A percentile compares a stretch with the other conserved stretches of the same genome.
These are phyloP conservation scores for Laupala kohalensis DNA, from an alignment of 1,140 invertebrate species.

Conservation along the genomic window DNA sequence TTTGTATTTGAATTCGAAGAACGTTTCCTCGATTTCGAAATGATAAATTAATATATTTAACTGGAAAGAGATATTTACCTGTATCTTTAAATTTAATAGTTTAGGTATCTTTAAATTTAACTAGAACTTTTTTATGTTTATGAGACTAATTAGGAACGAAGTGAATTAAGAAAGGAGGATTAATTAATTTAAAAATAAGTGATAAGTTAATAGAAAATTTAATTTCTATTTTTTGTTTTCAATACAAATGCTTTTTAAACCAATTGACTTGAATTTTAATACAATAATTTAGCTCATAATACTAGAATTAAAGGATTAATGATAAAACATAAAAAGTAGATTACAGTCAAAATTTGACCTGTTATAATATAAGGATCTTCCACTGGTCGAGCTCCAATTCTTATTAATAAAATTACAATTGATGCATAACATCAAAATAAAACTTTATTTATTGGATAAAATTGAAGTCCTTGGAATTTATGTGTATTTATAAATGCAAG, in stretches of 20 bases:
- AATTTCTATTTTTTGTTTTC: slow-evolving; percentile 25
- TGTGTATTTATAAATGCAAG: slow-evolving; percentile 36
- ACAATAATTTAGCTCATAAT: slow-evolving; percentile 38
- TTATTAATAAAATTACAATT: slow-evolving; percentile 43
- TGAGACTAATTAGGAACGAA: too few relatives aligned
- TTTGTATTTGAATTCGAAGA: too few relatives aligned
- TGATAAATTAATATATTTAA: too few relatives aligned
- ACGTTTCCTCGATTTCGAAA: too few relatives aligned
- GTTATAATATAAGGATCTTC: slow-evolving; percentile 44
- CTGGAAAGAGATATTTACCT: too few relatives aligned
- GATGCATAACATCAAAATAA: slow-evolving; percentile 39
- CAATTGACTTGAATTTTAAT: slow-evolving; percentile 38
- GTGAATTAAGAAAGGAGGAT: too few relatives aligned
- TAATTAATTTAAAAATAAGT: too few relatives aligned
- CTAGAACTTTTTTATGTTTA: too few relatives aligned
- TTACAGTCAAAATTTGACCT: slow-evolving; percentile 41
- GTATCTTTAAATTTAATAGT: too few relatives aligned
- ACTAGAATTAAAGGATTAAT: slow-evolving; percentile 31
- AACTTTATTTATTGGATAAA: slow-evolving; percentile 41
- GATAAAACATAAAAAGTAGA: slow-evolving; percentile 42
- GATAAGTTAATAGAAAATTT: too few relatives aligned
- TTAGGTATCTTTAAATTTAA: too few relatives aligned
- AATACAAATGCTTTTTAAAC: slow-evolving; percentile 47
- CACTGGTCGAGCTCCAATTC: slow-evolving; percentile 46
- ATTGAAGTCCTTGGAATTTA: slow-evolving; percentile 36